Percentiles rank a stretch among this genome's conserved stretches.
Conservation (phyloP, 2,797 vertebrate species). For the Periophthalmus magnuspinnatus region DNA sequence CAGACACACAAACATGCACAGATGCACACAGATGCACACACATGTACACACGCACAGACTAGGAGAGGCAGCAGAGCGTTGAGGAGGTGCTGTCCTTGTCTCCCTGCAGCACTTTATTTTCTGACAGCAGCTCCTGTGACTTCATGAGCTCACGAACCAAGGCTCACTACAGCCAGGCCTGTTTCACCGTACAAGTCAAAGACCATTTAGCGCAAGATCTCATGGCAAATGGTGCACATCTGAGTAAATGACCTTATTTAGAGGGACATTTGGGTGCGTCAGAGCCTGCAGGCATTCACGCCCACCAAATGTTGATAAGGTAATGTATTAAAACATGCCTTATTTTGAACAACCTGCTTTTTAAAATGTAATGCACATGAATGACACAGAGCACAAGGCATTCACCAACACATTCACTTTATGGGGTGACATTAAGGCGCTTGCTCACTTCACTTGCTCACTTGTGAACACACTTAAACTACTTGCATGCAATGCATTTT, state of each 20-base stretch:
- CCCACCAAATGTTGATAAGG: conserved; percentile 17
- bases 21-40: neutral
- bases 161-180: neutral
- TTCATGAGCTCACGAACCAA: conserved; percentile 6
- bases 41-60: neutral
- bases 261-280: neutral
- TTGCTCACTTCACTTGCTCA: neutral
- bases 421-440: neutral
- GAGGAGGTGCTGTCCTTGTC: conserved; percentile 29
- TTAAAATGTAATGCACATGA: neutral
- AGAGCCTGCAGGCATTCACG: conserved; percentile 18
- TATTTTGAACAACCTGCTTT: neutral
- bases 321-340: conserved; percentile 6
- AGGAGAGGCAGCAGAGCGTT: conserved; percentile 22
- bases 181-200: conserved; percentile 22
- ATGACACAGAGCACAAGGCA: neutral
- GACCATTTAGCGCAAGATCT: conserved; percentile 35
- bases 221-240: conserved; percentile 22
- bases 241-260: conserved; percentile 20
- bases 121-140: conserved; percentile 25
- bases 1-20: neutral
- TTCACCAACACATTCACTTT: neutral
- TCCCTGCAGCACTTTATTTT: conserved; percentile 35
- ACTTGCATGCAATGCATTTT: neutral
- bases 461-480: neutral